Conservation (phyloP, 2,113 vertebrate species). For the Neofelis nebulosa region DNA sequence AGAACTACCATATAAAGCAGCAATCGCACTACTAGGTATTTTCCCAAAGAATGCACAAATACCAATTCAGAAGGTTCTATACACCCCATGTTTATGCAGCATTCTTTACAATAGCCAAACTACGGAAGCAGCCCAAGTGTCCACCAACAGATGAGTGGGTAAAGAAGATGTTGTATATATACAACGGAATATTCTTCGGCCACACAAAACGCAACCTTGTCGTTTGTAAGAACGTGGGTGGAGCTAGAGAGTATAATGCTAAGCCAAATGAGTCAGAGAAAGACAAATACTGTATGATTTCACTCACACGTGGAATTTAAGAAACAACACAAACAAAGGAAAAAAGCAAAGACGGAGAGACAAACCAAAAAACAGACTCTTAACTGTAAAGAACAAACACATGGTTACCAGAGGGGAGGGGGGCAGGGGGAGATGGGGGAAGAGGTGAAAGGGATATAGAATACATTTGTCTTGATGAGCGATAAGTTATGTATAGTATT, state of each 20-base stretch:
- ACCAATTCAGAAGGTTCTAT: not conserved
- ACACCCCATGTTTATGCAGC: not conserved
- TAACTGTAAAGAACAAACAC: not conserved
- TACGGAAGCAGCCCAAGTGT: not conserved
- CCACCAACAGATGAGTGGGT: not conserved
- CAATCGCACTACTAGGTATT: not conserved
- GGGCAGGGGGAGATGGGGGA: not conserved
- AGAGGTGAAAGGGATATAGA: not conserved
- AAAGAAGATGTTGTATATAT: not conserved
- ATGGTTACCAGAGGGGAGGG: not conserved
- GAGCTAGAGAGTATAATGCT: not conserved
- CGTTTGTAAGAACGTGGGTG: not conserved
- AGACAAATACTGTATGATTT: not conserved
- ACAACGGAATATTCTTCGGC: not conserved
- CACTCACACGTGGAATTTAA: not conserved
- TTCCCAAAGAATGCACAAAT: not conserved
- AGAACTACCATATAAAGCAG: not conserved
- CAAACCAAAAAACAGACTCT: not conserved
- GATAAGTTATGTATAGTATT: not conserved
- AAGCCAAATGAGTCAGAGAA: not conserved
- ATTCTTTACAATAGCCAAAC: not conserved
- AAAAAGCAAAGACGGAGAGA: not conserved
- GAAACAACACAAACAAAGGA: not conserved
- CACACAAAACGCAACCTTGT: not conserved
- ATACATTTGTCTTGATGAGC: not conserved